Evolutionary conservation across 2,888 invertebrate species (phyloP), one percentile per base, ranked within the genome.

Genomic region (Cataglyphis altisquamis): DNA sequence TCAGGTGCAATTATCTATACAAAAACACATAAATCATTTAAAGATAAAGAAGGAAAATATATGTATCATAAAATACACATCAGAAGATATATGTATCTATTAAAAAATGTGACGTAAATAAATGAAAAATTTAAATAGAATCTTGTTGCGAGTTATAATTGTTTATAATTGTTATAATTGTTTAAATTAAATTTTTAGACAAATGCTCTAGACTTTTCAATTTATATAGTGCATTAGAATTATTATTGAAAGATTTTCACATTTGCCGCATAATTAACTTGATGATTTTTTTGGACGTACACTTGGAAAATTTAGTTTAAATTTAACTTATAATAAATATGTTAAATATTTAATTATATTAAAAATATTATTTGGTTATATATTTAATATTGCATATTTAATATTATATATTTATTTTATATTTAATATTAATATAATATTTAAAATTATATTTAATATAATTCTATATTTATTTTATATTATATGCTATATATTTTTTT

Each of bases 221-320:
- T 55, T 55, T 32, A 6, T 32, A 32, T 9, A n/a, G 9, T 2
- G 3, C 10, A 60, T 41, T 41, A 9, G 2, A 41, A 45, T 45
- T 3, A 45, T 21, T 21, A 21, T 45, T 45, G 45, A 29, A 15
- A 57, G 39, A 72, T 18, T 25, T n/a, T 29, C n/a, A 5, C 41
- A 29, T 32, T 32, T 3, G n/a, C 45, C 5, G n/a, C 62, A 12
- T 57, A 72, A 72, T 57, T 72, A 74, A 15, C n/a, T 62, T 1
- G 41, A 41, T 3, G 32, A 32, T 32, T 32, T 32, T 32, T 5
- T 32, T 5, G 32, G 25, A 32, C 5, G 3, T 3, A 32, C 32
- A 32, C 32, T 32, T 32, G 32, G 32, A 32, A 32, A 32, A 32
- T 32, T 32, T 32, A 6, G 32, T 32, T 32, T 6, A 32, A 32